A percentile compares a stretch with the other conserved stretches of the same genome.
Evolutionary conservation across 2,888 invertebrate species (phyloP).

Genomic region (Clanis bilineata): DNA sequence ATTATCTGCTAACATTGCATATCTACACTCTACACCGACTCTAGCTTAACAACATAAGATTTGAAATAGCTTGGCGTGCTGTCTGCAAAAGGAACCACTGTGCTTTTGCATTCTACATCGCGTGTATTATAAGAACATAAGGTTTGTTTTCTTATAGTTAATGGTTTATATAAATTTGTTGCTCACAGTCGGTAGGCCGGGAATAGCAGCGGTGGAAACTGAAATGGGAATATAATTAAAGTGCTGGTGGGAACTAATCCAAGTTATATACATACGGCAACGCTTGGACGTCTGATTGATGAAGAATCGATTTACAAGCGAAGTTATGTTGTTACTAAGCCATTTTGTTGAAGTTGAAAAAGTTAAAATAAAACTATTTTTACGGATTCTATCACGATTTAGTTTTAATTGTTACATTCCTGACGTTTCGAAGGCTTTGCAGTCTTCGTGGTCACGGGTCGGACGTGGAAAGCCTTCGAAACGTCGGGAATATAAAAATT

Average conservation of each 20-base stretch:
- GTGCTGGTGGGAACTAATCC: conserved; percentile 2
- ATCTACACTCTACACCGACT: neutral
- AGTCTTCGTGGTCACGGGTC: too few species aligned
- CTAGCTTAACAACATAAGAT: neutral
- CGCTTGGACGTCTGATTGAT: conserved; percentile 1
- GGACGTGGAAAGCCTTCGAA: too few species aligned
- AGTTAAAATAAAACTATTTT: too few species aligned
- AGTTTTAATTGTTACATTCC: too few species aligned
- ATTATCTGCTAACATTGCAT: neutral
- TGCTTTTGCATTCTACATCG: neutral
- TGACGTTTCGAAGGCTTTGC: too few species aligned
- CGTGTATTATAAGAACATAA: neutral
- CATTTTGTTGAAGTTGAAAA: too few species aligned
- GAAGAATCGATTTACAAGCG: neutral
- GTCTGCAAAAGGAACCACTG: neutral
- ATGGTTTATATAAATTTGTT: neutral
- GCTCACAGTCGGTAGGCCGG: neutral
- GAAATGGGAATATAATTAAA: conserved; percentile 12
- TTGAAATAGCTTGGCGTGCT: neutral
- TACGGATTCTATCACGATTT: too few species aligned
- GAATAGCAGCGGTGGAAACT: conserved; percentile 6
- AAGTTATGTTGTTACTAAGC: neutral
- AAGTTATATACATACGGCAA: neutral
- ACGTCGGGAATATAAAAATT: too few species aligned
- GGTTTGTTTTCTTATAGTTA: neutral